Evolutionary conservation across 2,797 vertebrate genomes (phyloP).

Genomic region (Cyprinella venusta): DNA sequence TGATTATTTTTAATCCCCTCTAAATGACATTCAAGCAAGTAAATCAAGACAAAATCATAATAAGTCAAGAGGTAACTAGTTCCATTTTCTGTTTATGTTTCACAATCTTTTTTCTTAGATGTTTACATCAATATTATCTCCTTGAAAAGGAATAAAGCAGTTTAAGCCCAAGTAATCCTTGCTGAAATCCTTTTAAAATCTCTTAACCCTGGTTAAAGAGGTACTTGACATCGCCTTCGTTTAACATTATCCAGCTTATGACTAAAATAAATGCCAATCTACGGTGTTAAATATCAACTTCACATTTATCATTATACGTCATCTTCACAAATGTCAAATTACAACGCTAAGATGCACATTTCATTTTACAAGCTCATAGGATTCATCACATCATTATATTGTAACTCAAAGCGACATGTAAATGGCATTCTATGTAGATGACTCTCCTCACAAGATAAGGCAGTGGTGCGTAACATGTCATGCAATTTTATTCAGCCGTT

Average conservation of each 20-base stretch:
- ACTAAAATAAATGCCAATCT: conserved; percentile 24
- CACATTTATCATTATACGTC: neutral
- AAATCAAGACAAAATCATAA: neutral
- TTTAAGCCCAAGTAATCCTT: conserved; percentile 21
- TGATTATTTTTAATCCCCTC: neutral
- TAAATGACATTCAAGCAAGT: neutral
- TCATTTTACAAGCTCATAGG: neutral
- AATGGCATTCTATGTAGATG: conserved; percentile 1
- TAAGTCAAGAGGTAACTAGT: neutral
- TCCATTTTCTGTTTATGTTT: neutral
- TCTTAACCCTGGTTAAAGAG: conserved; percentile 14
- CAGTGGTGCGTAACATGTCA: conserved; percentile 6
- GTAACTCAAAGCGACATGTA: conserved; percentile 4
- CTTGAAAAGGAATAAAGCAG: neutral
- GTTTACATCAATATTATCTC: conserved; percentile 8
- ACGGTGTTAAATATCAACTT: conserved; percentile 17
- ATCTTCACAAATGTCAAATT: neutral
- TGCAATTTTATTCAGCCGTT: neutral
- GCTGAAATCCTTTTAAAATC: conserved; percentile 35
- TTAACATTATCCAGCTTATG: conserved; percentile 3
- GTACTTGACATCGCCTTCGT: conserved; percentile 11
- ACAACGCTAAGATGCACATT: neutral
- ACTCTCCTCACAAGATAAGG: neutral
- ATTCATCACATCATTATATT: neutral
- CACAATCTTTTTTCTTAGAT: neutral